Conservation (phyloP, 2,888 invertebrate genomes). For the Pedicia rivosa region DNA sequence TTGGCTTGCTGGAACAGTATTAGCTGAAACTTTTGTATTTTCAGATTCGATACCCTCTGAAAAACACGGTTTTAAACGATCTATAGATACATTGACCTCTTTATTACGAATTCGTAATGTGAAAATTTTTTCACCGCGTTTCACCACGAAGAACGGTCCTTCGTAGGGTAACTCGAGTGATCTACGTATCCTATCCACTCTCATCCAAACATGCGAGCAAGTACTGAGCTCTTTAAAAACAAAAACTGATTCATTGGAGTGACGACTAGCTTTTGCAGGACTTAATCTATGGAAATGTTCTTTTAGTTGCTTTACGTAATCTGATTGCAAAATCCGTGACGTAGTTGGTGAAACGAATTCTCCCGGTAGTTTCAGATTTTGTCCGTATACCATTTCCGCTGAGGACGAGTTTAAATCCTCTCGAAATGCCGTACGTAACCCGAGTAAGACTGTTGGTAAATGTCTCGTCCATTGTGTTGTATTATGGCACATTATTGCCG, state of each 20-base stretch:
- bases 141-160: slow-evolving; percentile 8
- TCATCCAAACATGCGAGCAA: slow-evolving; percentile 9
- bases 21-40: no score
- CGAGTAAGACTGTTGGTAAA: slow-evolving; percentile 9
- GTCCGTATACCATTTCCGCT: no score
- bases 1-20: no score
- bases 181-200: slow-evolving; percentile 6
- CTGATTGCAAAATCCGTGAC: no score
- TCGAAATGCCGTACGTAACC: slow-evolving; percentile 8
- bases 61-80: slow-evolving; percentile 9
- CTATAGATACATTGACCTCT: slow-evolving; percentile 6
- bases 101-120: neutral
- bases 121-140: slow-evolving; percentile 6
- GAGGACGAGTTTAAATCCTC: no score
- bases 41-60: no score
- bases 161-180: slow-evolving; percentile 9
- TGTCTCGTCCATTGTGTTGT: slow-evolving; percentile 7
- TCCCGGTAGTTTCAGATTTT: slow-evolving; percentile 4
- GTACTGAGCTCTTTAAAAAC: slow-evolving; percentile 6
- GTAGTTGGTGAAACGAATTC: slow-evolving; percentile 4
- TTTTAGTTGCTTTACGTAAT: no score
- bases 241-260: neutral
- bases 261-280: neutral
- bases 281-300: no score
- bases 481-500: slow-evolving; percentile 9